These are phyloP conservation scores for Metridium senile DNA, from an alignment of 92 coral and sea anemone genomes.

Conservation along the genomic window DNA sequence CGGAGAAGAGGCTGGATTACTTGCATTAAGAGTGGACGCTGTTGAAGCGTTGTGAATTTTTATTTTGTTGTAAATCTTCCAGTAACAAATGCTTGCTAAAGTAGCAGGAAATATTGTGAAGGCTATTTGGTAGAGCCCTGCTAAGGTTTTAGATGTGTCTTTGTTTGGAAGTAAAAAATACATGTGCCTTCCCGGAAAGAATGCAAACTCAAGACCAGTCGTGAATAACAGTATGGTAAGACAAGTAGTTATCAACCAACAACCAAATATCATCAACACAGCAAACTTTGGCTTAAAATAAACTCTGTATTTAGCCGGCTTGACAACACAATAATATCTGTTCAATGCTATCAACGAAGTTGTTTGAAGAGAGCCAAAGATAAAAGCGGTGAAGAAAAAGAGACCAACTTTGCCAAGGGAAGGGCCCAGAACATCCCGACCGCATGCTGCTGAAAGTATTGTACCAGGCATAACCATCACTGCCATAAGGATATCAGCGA, in stretches of 20 bases:
- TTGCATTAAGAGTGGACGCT: not conserved
- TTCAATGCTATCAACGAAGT: constrained; percentile 8
- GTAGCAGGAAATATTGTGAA: constrained; percentile 3
- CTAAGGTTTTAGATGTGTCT: not conserved
- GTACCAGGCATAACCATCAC: not conserved
- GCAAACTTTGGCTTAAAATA: constrained; percentile 11
- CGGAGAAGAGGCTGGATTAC: not conserved
- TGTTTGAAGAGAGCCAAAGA: constrained; percentile 14
- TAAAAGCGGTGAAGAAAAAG: not conserved
- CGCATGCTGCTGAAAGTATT: not conserved
- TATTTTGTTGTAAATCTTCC: constrained; percentile 11
- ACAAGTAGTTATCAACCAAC: not conserved
- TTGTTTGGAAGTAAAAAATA: constrained; percentile 1
- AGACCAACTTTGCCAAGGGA: not conserved
- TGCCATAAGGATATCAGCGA: not conserved
- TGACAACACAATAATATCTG: constrained; percentile 17
- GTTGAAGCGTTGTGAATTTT: constrained; percentile 1
- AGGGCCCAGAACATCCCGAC: not conserved
- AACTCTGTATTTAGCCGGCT: constrained; percentile 9
- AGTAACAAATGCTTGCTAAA: not conserved
- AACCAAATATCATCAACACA: not conserved
- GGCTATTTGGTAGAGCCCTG: not conserved
- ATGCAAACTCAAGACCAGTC: not conserved
- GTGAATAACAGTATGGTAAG: not conserved
- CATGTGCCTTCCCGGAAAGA: constrained; percentile 14